Percentiles rank a stretch among this genome's conserved stretches.
phyloP scores from a whole-genome alignment of 2,888 invertebrate species.

The Augochlorella aurata region DNA sequence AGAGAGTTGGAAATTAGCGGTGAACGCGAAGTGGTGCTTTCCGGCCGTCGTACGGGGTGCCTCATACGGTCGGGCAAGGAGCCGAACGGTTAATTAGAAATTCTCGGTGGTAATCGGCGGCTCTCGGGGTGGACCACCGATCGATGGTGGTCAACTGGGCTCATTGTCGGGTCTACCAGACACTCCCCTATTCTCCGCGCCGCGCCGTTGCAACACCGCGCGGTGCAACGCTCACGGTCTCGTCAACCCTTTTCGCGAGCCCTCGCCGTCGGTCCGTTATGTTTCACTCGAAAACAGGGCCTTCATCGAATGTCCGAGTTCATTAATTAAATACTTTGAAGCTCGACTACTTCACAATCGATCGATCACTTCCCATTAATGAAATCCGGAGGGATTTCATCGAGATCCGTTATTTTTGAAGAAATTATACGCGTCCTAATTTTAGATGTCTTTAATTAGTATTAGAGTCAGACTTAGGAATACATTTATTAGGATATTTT shows the following conservation, averaged over 20 bases:
- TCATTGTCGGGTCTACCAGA: conserved; percentile 51
- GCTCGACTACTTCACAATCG: not conserved
- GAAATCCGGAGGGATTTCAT: not conserved
- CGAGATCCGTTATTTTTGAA: no score
- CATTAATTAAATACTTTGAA: not conserved
- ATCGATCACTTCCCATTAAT: not conserved
- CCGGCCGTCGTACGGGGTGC: conserved; percentile 32
- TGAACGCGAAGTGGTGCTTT: conserved; percentile 51
- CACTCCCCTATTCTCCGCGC: conserved; percentile 30
- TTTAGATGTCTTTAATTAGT: no score
- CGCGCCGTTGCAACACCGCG: conserved; percentile 19
- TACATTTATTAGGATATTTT: no score
- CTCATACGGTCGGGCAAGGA: conserved; percentile 46
- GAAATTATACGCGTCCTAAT: no score
- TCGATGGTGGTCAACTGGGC: conserved; percentile 60
- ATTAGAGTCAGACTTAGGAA: no score
- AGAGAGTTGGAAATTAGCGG: conserved; percentile 53
- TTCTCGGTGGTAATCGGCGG: conserved; percentile 64
- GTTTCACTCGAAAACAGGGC: conserved; percentile 35
- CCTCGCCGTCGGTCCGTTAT: conserved; percentile 4
- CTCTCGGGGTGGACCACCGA: conserved; percentile 57
- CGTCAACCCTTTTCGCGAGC: conserved; percentile 1
- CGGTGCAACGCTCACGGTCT: conserved; percentile 18
- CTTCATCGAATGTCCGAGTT: not conserved
- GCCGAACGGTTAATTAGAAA: conserved; percentile 66